These are phyloP conservation scores for Colaptes auratus DNA, from an alignment of 2,113 vertebrate species.

Conservation along the genomic window DNA sequence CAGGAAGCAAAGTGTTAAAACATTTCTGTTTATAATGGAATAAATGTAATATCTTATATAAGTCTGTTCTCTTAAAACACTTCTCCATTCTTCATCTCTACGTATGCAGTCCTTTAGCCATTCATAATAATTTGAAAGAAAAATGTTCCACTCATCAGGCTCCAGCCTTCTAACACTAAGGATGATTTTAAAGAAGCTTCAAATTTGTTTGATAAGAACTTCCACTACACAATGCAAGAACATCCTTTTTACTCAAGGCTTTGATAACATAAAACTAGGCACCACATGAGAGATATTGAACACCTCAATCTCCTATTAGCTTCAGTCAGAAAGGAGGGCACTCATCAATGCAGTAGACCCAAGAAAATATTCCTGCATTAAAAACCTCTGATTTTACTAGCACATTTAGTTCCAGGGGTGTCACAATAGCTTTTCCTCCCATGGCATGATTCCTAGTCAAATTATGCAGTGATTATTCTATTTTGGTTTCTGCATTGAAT, in stretches of 20 bases:
- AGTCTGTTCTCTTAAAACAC: neutral
- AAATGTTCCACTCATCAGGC: neutral
- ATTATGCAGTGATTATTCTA: conserved; percentile 27
- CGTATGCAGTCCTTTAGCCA: neutral
- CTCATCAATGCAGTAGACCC: conserved; percentile 1
- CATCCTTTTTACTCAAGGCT: neutral
- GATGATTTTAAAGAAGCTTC: neutral
- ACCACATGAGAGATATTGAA: neutral
- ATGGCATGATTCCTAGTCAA: conserved; percentile 25
- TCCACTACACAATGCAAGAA: neutral
- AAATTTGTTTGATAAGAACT: neutral
- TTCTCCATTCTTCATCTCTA: neutral
- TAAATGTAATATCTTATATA: neutral
- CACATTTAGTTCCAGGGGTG: conserved; percentile 18
- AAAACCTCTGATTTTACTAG: conserved; percentile 23
- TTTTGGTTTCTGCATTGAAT: neutral
- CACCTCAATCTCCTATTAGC: neutral
- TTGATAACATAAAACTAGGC: neutral
- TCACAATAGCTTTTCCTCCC: conserved; percentile 24
- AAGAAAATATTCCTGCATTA: conserved; percentile 12
- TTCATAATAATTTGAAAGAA: neutral
- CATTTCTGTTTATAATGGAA: neutral
- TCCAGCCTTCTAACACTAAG: neutral
- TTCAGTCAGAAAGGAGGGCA: conserved; percentile 20
- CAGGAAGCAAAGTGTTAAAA: neutral